Evolutionary conservation across 1,140 invertebrate genomes (phyloP).

Genomic region (Gerris buenoi): DNA sequence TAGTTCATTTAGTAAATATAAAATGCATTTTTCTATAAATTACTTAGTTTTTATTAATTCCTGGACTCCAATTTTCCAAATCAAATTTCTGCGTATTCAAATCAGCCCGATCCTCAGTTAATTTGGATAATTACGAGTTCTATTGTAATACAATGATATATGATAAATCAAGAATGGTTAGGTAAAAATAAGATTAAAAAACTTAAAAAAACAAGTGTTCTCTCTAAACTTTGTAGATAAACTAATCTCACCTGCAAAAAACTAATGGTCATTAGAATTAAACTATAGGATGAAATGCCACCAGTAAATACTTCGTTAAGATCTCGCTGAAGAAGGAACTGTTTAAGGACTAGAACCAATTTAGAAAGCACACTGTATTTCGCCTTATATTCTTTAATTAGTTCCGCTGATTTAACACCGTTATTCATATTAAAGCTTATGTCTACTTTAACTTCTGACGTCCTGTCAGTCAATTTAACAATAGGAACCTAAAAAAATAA

Average conservation of each 20-base stretch:
- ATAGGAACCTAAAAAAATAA: slow-evolving; percentile 59
- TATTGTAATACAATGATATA: too few relatives aligned
- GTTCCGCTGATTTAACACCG: slow-evolving; percentile 83
- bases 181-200: too few relatives aligned
- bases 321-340: slow-evolving; percentile 90
- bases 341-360: slow-evolving; percentile 91
- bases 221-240: too few relatives aligned
- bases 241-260: slow-evolving; percentile 63
- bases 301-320: slow-evolving; percentile 98
- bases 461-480: slow-evolving; percentile 89
- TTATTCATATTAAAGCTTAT: slow-evolving; percentile 98
- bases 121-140: too few relatives aligned
- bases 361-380: slow-evolving; percentile 77
- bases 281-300: slow-evolving; percentile 94
- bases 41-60: too few relatives aligned
- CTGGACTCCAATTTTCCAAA: too few relatives aligned
- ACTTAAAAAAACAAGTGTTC: too few relatives aligned
- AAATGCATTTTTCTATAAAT: too few relatives aligned
- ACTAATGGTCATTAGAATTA: slow-evolving; percentile 96
- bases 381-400: slow-evolving; percentile 72
- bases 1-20: too few relatives aligned
- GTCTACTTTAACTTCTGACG: slow-evolving; percentile 86
- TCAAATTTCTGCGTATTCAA: too few relatives aligned
- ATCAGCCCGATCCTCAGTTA: too few relatives aligned
- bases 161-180: too few relatives aligned